Conservation (phyloP, 2,113 vertebrate genomes). For the Xenopus laevis region DNA sequence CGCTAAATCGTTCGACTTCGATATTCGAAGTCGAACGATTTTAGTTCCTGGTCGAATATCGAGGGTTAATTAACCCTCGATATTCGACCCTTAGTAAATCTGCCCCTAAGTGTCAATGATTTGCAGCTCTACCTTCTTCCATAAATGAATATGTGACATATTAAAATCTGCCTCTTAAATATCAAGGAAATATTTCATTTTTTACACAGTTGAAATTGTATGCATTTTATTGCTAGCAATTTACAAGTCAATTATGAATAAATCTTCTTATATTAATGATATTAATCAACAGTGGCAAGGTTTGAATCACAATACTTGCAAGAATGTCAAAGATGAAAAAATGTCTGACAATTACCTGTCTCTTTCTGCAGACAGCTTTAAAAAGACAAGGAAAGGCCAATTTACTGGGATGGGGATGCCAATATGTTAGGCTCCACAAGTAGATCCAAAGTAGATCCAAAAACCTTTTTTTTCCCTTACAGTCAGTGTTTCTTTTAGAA, state of each 20-base stretch:
- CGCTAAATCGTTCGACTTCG: no score
- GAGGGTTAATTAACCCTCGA: no score
- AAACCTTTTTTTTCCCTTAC: no score
- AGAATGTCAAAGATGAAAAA: no score
- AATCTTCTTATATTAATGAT: background rate
- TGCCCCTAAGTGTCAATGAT: slow-evolving; percentile 10
- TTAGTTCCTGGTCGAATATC: no score
- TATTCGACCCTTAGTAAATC: no score
- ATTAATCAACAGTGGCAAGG: slow-evolving; percentile 5
- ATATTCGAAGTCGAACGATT: no score
- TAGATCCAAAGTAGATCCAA: no score
- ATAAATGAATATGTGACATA: slow-evolving; percentile 11
- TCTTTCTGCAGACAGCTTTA: background rate
- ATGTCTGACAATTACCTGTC: no score
- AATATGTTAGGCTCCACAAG: no score
- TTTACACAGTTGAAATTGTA: slow-evolving; percentile 8
- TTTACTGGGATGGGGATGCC: no score
- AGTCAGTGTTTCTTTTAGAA: no score
- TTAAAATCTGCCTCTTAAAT: slow-evolving; percentile 26
- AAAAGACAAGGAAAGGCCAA: background rate
- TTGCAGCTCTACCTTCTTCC: background rate
- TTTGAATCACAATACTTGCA: slow-evolving; percentile 10
- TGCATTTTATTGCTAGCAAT: slow-evolving; percentile 18
- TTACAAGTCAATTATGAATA: slow-evolving; percentile 25
- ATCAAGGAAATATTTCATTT: slow-evolving; percentile 10